phyloP scores from a whole-genome alignment of 92 coral and sea anemone species.

The Actinostola sp. region DNA sequence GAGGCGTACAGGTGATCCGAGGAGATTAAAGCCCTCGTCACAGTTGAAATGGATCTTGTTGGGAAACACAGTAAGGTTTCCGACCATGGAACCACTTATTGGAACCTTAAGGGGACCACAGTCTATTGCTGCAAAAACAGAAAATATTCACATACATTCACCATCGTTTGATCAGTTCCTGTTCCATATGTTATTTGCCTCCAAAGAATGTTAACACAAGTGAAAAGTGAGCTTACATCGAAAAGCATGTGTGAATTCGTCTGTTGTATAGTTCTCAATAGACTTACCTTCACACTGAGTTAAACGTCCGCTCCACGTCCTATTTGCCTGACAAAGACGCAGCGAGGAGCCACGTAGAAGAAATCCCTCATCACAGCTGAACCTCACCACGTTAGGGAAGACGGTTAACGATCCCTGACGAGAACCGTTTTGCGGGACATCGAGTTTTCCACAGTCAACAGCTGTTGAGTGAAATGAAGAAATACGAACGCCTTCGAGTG shows the following conservation, averaged over 20 bases:
- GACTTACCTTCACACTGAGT: not conserved
- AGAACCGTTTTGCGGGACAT: conserved; percentile 28
- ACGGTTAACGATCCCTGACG: conserved; percentile 2
- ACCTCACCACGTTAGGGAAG: not conserved
- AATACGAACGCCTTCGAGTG: too few species aligned
- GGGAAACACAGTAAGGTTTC: conserved; percentile 33
- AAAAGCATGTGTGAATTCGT: too few species aligned
- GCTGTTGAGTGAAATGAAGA: conserved; percentile 19
- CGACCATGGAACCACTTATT: conserved; percentile 49
- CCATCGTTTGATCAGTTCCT: too few species aligned
- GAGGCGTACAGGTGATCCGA: conserved; percentile 39
- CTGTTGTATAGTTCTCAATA: too few species aligned
- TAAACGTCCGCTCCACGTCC: conserved; percentile 24
- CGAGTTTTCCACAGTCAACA: conserved; percentile 55
- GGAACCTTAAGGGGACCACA: conserved; percentile 47
- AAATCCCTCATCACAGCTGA: conserved; percentile 47
- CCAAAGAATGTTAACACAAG: too few species aligned
- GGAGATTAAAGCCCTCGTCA: conserved; percentile 40
- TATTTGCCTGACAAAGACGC: conserved; percentile 54
- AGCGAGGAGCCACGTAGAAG: conserved; percentile 52
- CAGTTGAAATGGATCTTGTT: conserved; percentile 49
- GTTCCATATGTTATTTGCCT: too few species aligned
- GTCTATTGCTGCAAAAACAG: conserved; percentile 27
- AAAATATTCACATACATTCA: too few species aligned
- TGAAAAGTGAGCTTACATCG: too few species aligned